Evolutionary conservation across 2,113 vertebrate species (phyloP).

Genomic region (Arizona elegans): DNA sequence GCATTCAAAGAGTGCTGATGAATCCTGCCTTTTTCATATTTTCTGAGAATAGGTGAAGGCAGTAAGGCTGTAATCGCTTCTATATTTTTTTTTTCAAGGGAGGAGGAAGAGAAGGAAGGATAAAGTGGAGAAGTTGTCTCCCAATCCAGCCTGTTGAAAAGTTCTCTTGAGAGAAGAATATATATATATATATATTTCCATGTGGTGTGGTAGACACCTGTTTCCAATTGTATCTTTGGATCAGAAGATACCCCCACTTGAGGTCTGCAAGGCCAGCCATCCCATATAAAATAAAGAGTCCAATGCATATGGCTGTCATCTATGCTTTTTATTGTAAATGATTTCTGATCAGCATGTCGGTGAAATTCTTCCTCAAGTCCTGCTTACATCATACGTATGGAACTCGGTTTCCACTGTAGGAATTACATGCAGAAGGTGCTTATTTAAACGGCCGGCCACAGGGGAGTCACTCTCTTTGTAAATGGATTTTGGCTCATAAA

Average conservation of each 20-base stretch:
- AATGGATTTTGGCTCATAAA: slow-evolving; percentile 75
- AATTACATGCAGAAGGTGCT: slow-evolving; percentile 57
- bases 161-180: slow-evolving; percentile 65
- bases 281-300: slow-evolving; percentile 57
- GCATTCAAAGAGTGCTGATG: slow-evolving; percentile 43
- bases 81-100: background rate
- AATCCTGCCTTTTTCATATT: slow-evolving; percentile 65
- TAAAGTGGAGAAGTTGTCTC: slow-evolving; percentile 53
- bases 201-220: slow-evolving; percentile 63
- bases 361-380: slow-evolving; percentile 60
- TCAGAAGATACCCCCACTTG: slow-evolving; percentile 64
- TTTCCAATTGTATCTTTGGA: slow-evolving; percentile 74
- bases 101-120: slow-evolving; percentile 33
- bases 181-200: slow-evolving; percentile 47
- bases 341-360: slow-evolving; percentile 68
- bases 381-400: slow-evolving; percentile 72
- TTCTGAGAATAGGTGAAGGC: slow-evolving; percentile 35
- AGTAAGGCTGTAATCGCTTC: background rate
- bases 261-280: slow-evolving; percentile 38
- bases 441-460: slow-evolving; percentile 66
- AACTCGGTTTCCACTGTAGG: slow-evolving; percentile 68
- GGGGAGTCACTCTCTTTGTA: slow-evolving; percentile 66
- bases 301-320: slow-evolving; percentile 69
- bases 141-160: slow-evolving; percentile 67
- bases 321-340: slow-evolving; percentile 61